phyloP scores from a whole-genome alignment of 2,888 invertebrate genomes.

The Eretmocerus hayati region DNA sequence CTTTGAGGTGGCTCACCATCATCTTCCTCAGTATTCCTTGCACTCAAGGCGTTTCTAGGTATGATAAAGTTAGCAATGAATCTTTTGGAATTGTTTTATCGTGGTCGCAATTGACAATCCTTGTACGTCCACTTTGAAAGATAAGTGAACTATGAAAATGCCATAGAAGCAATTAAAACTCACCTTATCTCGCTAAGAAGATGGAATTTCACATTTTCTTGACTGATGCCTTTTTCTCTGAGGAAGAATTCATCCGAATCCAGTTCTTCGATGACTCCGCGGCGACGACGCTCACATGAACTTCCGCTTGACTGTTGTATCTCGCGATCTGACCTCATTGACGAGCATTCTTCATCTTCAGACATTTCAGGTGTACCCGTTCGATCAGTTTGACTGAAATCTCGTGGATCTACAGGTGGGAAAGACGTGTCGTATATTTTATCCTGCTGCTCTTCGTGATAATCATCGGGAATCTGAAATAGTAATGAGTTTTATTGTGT shows the following conservation, averaged over 20 bases:
- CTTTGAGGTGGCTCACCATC: slow-evolving; percentile 37
- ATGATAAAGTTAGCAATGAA: not conserved
- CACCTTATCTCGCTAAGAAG: slow-evolving; percentile 19
- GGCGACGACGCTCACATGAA: slow-evolving; percentile 51
- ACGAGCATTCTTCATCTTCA: slow-evolving; percentile 31
- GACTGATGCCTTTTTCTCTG: slow-evolving; percentile 73
- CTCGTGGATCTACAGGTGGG: slow-evolving; percentile 37
- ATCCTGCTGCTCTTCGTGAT: no score
- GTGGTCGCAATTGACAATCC: not conserved
- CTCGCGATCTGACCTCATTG: slow-evolving; percentile 47
- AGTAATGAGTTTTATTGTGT: not conserved
- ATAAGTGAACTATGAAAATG: not conserved
- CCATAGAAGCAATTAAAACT: not conserved
- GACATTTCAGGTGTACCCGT: slow-evolving; percentile 19
- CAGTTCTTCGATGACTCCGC: slow-evolving; percentile 74
- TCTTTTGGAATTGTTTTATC: not conserved
- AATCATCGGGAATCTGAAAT: not conserved
- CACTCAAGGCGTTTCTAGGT: slow-evolving; percentile 60
- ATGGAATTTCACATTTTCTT: slow-evolving; percentile 63
- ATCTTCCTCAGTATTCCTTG: slow-evolving; percentile 59
- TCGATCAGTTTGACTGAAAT: slow-evolving; percentile 17
- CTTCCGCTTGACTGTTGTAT: slow-evolving; percentile 57
- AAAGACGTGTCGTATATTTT: slow-evolving; percentile 24
- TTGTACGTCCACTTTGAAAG: not conserved
- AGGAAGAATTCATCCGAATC: slow-evolving; percentile 83